Conservation (phyloP, 2,888 invertebrate genomes). For the Melipona bicolor region DNA sequence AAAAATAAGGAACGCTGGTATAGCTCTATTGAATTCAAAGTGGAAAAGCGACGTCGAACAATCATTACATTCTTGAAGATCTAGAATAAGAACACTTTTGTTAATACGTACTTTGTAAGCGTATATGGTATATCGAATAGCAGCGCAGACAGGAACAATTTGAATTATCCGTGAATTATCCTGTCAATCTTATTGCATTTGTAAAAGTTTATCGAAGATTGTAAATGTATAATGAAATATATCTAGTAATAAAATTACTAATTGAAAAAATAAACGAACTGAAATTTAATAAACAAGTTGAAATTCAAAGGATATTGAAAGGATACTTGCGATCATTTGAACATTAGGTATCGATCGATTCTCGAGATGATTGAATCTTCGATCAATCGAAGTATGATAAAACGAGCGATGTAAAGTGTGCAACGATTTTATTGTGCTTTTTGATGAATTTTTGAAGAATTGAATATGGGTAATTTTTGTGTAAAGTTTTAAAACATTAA, state of each 20-base stretch:
- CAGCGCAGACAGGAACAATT: conserved; percentile 41
- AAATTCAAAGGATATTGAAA: not conserved
- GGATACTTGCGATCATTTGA: not conserved
- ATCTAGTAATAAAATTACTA: conserved; percentile 71
- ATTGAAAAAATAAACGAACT: conserved; percentile 16
- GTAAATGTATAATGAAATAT: conserved; percentile 71
- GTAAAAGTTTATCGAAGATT: conserved; percentile 76
- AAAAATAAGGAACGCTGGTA: conserved; percentile 20
- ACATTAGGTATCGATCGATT: not conserved
- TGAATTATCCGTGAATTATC: conserved; percentile 50
- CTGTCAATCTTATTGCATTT: conserved; percentile 71
- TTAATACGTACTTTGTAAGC: conserved; percentile 52
- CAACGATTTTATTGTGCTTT: not conserved
- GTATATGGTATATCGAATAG: conserved; percentile 56
- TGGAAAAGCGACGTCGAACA: conserved; percentile 28
- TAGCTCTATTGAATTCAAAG: conserved; percentile 36
- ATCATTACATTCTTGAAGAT: conserved; percentile 32
- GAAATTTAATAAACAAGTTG: conserved; percentile 2
- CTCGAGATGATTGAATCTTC: not conserved
- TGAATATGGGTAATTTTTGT: not conserved
- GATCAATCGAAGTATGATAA: not conserved
- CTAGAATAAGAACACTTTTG: conserved; percentile 20
- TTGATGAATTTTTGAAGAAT: not conserved
- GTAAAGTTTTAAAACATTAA: not conserved
- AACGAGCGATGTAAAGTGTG: not conserved